Base-by-base conservation (phyloP, 2,797 vertebrate genomes). In the Menidia menidia region DNA sequence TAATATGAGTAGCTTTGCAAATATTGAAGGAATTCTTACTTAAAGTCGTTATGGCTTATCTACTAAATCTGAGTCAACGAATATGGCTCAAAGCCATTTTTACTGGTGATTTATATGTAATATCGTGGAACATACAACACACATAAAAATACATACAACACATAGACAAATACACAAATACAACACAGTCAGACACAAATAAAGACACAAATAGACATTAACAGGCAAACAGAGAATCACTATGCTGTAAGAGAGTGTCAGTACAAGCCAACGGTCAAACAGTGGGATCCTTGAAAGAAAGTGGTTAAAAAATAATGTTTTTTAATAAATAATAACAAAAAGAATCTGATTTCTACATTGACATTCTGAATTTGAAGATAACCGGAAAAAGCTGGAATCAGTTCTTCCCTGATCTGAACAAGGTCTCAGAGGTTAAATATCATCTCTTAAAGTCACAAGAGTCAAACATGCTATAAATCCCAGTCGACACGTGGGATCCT, bases 321-420 rank as follows among this genome's bases (percentile, higher is more conserved):
- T 67, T 50, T 57, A 71, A 25, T 25, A 25, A 53, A 79, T 44
- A 68, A 42, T 74, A 70, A 71, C 39, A 41, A 62, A 80, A 80
- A 53, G 35, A 67, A 60, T 68, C 52, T 74, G 82, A 83, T 41
- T 75, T 74, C 83, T 78, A 85, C 69, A n/a, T 59, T 85, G 83
- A 88, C 91, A 89, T 90, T 92, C 89, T 87, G 85, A 89, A 77
- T 84, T 62, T 58, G 19, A 77, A 9, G 58, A n/a, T 58, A 32
- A 42, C 25, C 59, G 66, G 60, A 74, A 82, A 82, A 80, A 64
- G 55, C 53, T 75, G 57, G 0, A 64, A 68, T 56, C 52, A 41
- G 43, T 78, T 50, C 65, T 71, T 78, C 64, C 2, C 57, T 61
- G 42, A 80, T 58, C 58, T 77, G 75, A 80, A 64, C 51, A 1